Base-by-base conservation (phyloP, 1,140 invertebrate species). In the Ditylenchus dipsaci region DNA sequence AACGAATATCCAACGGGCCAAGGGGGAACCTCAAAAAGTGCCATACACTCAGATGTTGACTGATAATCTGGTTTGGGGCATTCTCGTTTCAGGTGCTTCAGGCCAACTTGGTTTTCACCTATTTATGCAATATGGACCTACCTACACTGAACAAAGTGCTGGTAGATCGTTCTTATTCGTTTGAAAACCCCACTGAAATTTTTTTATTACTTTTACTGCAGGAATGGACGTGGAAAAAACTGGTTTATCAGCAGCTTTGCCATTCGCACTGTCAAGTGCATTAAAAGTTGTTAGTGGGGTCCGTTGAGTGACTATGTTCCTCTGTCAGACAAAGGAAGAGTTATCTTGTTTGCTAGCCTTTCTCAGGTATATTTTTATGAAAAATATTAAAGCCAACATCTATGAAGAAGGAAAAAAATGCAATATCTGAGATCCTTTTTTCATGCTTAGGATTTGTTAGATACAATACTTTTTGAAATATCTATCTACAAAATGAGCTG, bases 121-220 rank as follows among this genome's bases (percentile, higher is more conserved):
- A 21, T 11, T 59, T 23, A 11, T 11, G 23, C 57, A 59, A 59
- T 59, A 26, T 59, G 57, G 57, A 23, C 57, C 57, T 11, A 30
- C 30, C 11, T 59, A 59, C 23, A n/a, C 23, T 59, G 23, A 59
- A 59, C 30, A 59, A 59, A 59, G 57, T 59, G 11, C 23, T 45
- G 43, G n/a, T n/a, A n/a, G n/a, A n/a, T n/a, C n/a, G n/a, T n/a
- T n/a, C n/a, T n/a, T n/a, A n/a, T n/a, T n/a, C n/a, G n/a, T n/a
- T n/a, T n/a, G n/a, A n/a, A n/a, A n/a, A n/a, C n/a, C n/a, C n/a
- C n/a, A n/a, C n/a, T n/a, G n/a, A n/a, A n/a, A n/a, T n/a, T n/a
- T n/a, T n/a, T n/a, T n/a, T n/a, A n/a, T n/a, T n/a, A n/a, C n/a
- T n/a, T n/a, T n/a, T n/a, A n/a, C n/a, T n/a, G n/a, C n/a, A n/a